phyloP scores from a whole-genome alignment of 2,888 invertebrate genomes.

The Shargacucullia verbasci region DNA sequence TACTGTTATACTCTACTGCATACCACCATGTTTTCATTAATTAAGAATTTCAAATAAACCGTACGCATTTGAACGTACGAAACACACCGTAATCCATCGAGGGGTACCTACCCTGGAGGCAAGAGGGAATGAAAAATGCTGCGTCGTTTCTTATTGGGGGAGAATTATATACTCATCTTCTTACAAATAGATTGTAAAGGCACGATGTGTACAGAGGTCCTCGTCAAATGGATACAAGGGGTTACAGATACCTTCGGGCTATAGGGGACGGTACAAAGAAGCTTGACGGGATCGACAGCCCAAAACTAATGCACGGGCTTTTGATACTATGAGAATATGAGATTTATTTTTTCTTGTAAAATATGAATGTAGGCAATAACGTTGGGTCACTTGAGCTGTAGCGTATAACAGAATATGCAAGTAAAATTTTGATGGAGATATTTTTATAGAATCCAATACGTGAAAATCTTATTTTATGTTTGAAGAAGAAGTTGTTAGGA shows the following conservation, averaged over 20 bases:
- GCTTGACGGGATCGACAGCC: conserved; percentile 66
- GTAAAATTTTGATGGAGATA: not conserved
- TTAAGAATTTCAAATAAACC: conserved; percentile 44
- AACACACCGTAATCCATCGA: conserved; percentile 49
- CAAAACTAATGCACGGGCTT: conserved; percentile 61
- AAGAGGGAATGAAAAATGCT: conserved; percentile 77
- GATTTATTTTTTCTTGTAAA: conserved; percentile 32
- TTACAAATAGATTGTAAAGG: conserved; percentile 85
- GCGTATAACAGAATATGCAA: not conserved
- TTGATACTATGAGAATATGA: conserved; percentile 40
- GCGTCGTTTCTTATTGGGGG: conserved; percentile 72
- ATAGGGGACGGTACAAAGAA: conserved; percentile 71
- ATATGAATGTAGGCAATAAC: conserved; percentile 14
- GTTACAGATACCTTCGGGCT: conserved; percentile 67
- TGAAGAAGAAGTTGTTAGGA: not conserved
- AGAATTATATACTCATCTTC: conserved; percentile 84
- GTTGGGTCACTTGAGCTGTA: conserved; percentile 32
- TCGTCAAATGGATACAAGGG: conserved; percentile 79
- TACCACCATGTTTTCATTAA: conserved; percentile 22
- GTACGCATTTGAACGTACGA: conserved; percentile 36
- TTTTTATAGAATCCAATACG: not conserved
- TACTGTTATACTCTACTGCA: no score
- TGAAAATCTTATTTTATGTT: no score
- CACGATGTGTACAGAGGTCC: conserved; percentile 67
- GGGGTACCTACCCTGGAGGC: conserved; percentile 58